phyloP scores from a whole-genome alignment of 2,797 vertebrate genomes.

The Coregonus suidteri region DNA sequence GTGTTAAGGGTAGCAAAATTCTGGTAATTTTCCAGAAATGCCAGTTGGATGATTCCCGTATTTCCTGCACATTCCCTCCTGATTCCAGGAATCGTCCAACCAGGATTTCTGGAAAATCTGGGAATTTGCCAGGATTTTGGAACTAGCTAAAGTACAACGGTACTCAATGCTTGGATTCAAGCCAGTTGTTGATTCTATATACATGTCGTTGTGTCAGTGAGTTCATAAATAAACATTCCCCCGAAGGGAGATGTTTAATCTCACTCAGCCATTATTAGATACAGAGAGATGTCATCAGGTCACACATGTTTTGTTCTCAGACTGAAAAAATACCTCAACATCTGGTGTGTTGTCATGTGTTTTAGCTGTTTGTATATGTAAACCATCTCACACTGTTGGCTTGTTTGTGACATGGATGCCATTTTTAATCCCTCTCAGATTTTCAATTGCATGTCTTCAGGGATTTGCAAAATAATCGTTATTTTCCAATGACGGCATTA shows the following conservation, averaged over 20 bases:
- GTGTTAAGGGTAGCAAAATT: background rate
- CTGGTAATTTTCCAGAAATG: background rate
- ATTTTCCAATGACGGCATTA: background rate
- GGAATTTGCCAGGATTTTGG: too few species aligned
- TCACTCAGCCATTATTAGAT: background rate
- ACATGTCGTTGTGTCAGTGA: background rate
- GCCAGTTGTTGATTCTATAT: background rate
- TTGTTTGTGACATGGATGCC: background rate
- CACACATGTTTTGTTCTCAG: too few species aligned
- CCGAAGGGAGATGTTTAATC: background rate
- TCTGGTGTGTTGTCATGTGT: background rate
- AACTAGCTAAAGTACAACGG: background rate
- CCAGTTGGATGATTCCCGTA: background rate
- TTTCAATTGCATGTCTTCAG: background rate
- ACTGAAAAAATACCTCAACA: background rate
- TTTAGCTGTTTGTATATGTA: background rate
- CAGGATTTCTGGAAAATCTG: background rate
- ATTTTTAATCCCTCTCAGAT: background rate
- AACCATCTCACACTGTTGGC: background rate
- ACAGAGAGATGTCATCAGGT: background rate
- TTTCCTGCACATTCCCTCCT: background rate
- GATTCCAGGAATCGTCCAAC: background rate
- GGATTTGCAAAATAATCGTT: background rate
- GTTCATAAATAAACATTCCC: background rate
- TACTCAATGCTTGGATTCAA: background rate